Evolutionary conservation across 2,888 invertebrate genomes (phyloP), one percentile per base, ranked within the genome.

Genomic region (Alitta virens): DNA sequence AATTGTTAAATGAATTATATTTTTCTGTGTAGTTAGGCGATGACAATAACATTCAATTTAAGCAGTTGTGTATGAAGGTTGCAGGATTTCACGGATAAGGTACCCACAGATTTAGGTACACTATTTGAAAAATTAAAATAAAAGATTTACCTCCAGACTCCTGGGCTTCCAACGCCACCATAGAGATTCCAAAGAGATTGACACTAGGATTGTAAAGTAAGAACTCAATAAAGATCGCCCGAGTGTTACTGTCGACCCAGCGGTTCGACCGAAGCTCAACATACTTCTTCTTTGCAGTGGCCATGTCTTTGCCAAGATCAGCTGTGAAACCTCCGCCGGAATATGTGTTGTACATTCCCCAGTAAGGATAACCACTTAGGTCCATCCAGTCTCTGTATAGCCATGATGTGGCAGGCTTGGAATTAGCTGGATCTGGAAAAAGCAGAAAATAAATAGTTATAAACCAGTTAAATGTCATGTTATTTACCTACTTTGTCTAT

Each of bases 151-250:
- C 69, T 63, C 74, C 74, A 16, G 69, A 68, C 23, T 65, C 64
- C 7, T 68, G 59, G 60, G 72, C 68, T 63, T 74, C 74, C 21
- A 73, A 38, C 5, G 69, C 49, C 52, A 68, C 68, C 58, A 67
- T 60, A 38, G 67, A 68, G 1, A 71, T 65, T 12, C 66, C 67
- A 65, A 71, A 74, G 27, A 73, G 62, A 52, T 74, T 73, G 27
- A 71, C 60, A 55, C 71, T 73, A 1, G 70, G 64, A 56, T 84
- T 84, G 70, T 83, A 84, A 7, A 80, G 71, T 0, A 83, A 80
- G 67, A 83, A 83, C 64, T 84, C 83, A 16, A 83, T 75, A 52
- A 83, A 74, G 9, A 84, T 74, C 1, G 82, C 83, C 56, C 83
- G 69, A 0, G 84, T 83, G 50, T 74, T 63, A 40, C 72, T 68